These are phyloP conservation scores for Eulemur coronatus DNA, from an alignment of 2,797 vertebrate species.

Conservation along the genomic window DNA sequence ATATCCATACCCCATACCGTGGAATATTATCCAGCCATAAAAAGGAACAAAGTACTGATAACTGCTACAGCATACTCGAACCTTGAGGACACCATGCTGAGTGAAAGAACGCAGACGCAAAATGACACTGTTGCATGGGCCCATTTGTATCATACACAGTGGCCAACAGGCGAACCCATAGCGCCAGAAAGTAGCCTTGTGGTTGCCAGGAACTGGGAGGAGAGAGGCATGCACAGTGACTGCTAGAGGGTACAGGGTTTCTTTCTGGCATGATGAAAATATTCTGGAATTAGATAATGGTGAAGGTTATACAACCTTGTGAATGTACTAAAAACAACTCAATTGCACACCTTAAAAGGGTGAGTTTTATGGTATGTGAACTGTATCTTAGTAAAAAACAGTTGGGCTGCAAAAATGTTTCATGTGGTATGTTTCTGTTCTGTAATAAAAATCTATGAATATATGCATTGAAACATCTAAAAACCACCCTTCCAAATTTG, in stretches of 20 bases:
- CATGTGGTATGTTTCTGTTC: background rate
- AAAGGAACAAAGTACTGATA: background rate
- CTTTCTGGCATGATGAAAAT: background rate
- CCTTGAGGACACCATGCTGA: background rate
- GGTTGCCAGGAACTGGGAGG: background rate
- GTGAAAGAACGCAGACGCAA: background rate
- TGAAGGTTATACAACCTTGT: background rate
- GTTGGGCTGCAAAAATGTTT: background rate
- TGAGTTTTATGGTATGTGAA: background rate
- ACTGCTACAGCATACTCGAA: background rate
- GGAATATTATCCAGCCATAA: background rate
- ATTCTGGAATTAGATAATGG: background rate
- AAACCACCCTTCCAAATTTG: background rate
- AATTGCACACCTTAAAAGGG: background rate
- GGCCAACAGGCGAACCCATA: background rate
- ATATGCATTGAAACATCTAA: background rate
- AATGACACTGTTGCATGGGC: background rate
- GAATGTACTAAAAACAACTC: background rate
- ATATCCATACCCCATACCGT: background rate
- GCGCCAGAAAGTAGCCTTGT: background rate
- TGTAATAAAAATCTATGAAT: background rate
- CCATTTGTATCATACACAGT: background rate
- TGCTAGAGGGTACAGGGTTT: background rate
- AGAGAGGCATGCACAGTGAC: background rate
- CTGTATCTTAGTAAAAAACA: background rate